Conservation (phyloP, 2,888 invertebrate genomes). For the Ochropleura leucogaster region DNA sequence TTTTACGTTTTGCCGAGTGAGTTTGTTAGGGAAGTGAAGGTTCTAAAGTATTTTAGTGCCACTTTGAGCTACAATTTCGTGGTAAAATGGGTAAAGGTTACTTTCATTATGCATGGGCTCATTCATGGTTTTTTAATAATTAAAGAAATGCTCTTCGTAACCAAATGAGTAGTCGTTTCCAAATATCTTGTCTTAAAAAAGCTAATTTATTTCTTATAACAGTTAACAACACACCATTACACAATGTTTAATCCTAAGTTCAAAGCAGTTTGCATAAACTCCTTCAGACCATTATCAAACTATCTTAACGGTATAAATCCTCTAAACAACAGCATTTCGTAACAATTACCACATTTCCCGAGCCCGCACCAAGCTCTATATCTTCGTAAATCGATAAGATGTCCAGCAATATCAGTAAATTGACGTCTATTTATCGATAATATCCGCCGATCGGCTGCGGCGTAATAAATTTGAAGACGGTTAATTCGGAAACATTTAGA, state of each 20-base stretch:
- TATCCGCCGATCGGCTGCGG: conserved; percentile 74
- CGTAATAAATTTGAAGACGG: conserved; percentile 80
- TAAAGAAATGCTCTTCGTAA: background rate
- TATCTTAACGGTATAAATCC: conserved; percentile 37
- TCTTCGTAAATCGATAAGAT: conserved; percentile 64
- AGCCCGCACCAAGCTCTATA: conserved; percentile 51
- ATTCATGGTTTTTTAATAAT: background rate
- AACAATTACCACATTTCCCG: conserved; percentile 55
- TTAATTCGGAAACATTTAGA: conserved; percentile 79
- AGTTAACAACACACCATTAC: background rate
- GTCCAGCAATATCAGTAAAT: conserved; percentile 78
- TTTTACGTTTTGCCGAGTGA: background rate
- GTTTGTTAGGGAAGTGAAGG: background rate
- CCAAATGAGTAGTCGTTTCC: background rate
- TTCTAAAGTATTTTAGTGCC: background rate
- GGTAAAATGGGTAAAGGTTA: background rate
- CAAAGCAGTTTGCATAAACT: conserved; percentile 21
- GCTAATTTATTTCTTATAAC: background rate
- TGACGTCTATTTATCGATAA: conserved; percentile 81
- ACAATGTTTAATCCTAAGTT: conserved; percentile 1
- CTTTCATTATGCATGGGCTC: background rate
- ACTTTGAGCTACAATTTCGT: background rate
- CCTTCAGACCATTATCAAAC: conserved; percentile 27
- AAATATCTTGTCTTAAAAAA: background rate
- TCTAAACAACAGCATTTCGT: conserved; percentile 46